A percentile compares a stretch with the other conserved stretches of the same genome.
Conservation (phyloP, 1,140 invertebrate species). For the Stenopsyche tienmushanensis region DNA sequence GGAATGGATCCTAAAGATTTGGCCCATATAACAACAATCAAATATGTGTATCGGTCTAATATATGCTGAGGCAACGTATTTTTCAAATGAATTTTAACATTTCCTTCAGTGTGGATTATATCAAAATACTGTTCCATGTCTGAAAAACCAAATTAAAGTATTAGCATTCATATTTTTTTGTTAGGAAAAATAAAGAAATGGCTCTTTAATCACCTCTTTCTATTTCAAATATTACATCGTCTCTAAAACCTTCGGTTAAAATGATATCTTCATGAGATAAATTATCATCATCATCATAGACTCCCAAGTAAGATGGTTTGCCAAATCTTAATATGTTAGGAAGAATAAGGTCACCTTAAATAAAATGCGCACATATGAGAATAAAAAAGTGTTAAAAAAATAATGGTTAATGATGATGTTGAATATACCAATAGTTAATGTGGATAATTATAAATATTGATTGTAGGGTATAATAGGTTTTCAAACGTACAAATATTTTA, state of each 20-base stretch:
- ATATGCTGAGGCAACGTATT: background rate
- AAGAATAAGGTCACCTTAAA: background rate
- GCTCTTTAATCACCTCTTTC: background rate
- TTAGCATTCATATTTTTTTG: background rate
- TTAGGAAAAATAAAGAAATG: background rate
- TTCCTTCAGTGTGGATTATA: background rate
- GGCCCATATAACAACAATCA: background rate
- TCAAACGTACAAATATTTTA: too few species aligned
- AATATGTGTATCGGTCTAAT: background rate
- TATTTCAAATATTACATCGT: background rate
- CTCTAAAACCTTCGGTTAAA: background rate
- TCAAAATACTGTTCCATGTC: background rate
- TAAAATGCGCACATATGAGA: background rate
- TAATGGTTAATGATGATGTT: background rate
- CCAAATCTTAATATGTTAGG: background rate
- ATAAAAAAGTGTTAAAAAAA: background rate
- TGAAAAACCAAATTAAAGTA: background rate
- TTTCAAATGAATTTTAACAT: background rate
- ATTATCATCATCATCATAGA: background rate
- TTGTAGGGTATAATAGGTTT: too few species aligned
- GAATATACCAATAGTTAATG: background rate
- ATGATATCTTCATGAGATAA: background rate
- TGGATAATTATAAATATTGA: too few species aligned
- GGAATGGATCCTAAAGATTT: background rate
- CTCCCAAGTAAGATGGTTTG: background rate